These are phyloP conservation scores for Myanophis thanlyinensis DNA, from an alignment of 2,113 vertebrate genomes.

Conservation along the genomic window DNA sequence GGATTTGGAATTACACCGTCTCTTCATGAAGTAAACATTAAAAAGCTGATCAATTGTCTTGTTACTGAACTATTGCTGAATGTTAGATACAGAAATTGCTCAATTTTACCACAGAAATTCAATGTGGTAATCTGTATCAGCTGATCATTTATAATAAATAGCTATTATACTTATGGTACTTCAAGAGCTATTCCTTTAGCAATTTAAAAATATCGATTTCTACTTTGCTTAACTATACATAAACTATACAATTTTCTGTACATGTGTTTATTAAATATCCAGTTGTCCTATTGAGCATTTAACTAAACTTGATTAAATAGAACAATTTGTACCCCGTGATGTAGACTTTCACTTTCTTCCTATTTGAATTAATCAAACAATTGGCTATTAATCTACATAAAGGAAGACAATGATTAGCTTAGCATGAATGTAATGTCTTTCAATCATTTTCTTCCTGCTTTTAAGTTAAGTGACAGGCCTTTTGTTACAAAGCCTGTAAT, in stretches of 20 bases:
- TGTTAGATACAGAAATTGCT: not conserved
- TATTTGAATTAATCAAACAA: slow-evolving; percentile 54
- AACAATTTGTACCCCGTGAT: slow-evolving; percentile 48
- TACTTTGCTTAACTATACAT: slow-evolving; percentile 36
- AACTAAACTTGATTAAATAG: slow-evolving; percentile 34
- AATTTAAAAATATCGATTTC: slow-evolving; percentile 31
- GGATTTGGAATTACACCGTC: not conserved
- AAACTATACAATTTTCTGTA: not conserved
- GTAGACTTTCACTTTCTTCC: slow-evolving; percentile 50
- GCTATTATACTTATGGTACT: no score
- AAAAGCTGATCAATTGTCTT: not conserved
- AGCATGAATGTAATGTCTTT: slow-evolving; percentile 58
- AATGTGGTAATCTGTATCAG: not conserved
- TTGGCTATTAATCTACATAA: slow-evolving; percentile 44
- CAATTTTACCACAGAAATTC: not conserved
- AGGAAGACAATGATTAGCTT: slow-evolving; percentile 56
- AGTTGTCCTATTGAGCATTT: slow-evolving; percentile 3
- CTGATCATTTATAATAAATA: not conserved
- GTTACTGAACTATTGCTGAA: not conserved
- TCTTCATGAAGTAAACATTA: not conserved
- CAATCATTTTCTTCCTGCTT: slow-evolving; percentile 50
- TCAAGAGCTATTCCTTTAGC: slow-evolving; percentile 14
- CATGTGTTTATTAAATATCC: slow-evolving; percentile 34
- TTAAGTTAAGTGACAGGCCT: slow-evolving; percentile 48
- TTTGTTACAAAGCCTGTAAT: slow-evolving; percentile 38